Base-by-base conservation (phyloP, 2,113 vertebrate species). In the Diphyllodes magnificus region DNA sequence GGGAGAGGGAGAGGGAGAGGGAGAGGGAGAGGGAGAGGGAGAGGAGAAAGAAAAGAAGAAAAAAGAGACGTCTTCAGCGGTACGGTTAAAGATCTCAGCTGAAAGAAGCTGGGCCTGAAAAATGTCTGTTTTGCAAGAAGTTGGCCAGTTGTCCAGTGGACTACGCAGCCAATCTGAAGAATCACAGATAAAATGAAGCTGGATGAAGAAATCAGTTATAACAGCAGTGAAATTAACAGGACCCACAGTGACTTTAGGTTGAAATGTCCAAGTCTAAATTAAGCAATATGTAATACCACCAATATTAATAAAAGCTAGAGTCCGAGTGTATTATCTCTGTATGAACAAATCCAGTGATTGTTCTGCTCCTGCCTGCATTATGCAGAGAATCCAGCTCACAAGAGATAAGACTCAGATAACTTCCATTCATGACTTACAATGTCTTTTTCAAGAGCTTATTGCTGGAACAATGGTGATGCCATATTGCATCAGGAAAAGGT, bases 141-240 rank as follows among this genome's bases (percentile, higher is more conserved):
- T 7, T 81, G 7, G 4, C 9, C 9, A 14, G 0, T 21, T 50
- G 6, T 59, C 33, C 28, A 20, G 2, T 59, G 42, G 10, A 73
- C 22, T 33, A 16, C 3, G 13, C 1, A 7, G 45, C 53, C 1
- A n/a, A 7, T 39, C 20, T 66, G 70, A 88, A 42, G 44, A 71
- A 53, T 13, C 24, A 25, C 20, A 54, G 12, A 16, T 23, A 40
- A 3, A 35, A 7, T 45, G 23, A 63, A 79, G 17, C 1, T 78
- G 2, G 7, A 47, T 40, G 13, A 88, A 82, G 31, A 70, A 75
- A 90, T 45, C 40, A 61, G 6, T 57, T 51, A 16, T 22, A 76
- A 76, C 8, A 63, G 8, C 13, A 80, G 14, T 30, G 37, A 18
- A 56, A 39, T 28, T 82, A 11, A 10, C 17, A 73, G 57, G 10